phyloP scores from a whole-genome alignment of 2,113 vertebrate genomes.

The Jacana jacana region DNA sequence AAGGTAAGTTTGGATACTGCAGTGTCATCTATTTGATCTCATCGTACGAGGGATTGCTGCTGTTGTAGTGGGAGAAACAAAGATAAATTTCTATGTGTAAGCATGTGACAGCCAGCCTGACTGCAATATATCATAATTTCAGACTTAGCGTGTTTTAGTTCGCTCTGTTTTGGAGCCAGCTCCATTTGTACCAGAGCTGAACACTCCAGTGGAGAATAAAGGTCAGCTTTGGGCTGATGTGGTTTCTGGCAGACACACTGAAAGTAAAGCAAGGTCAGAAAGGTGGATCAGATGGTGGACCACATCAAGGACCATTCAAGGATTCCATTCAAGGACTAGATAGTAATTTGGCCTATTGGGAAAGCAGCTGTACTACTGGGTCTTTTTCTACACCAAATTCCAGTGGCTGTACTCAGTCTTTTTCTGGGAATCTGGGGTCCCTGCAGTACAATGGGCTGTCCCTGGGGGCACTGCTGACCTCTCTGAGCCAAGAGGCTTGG shows the following conservation, averaged over 20 bases:
- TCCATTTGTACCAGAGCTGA: neutral
- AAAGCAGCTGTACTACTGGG: neutral
- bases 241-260: fast-evolving
- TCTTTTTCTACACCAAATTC: neutral
- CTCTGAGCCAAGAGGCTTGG: fast-evolving
- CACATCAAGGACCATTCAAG: too few species aligned
- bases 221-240: neutral
- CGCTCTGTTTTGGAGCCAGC: neutral
- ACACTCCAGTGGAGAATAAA: neutral
- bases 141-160: neutral
- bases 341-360: neutral
- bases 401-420: neutral
- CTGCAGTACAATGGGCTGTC: fast-evolving
- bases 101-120: neutral
- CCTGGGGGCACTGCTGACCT: neutral
- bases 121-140: neutral
- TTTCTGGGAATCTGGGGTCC: neutral
- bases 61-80: neutral
- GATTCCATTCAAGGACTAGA: neutral
- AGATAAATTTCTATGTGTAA: neutral
- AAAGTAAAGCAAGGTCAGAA: neutral
- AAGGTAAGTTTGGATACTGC: fast-evolving
- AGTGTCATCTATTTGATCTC: neutral
- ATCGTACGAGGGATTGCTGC: fast-evolving
- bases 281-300: neutral